Conservation (phyloP, 1,140 invertebrate genomes). For the Bombus balteatus region DNA sequence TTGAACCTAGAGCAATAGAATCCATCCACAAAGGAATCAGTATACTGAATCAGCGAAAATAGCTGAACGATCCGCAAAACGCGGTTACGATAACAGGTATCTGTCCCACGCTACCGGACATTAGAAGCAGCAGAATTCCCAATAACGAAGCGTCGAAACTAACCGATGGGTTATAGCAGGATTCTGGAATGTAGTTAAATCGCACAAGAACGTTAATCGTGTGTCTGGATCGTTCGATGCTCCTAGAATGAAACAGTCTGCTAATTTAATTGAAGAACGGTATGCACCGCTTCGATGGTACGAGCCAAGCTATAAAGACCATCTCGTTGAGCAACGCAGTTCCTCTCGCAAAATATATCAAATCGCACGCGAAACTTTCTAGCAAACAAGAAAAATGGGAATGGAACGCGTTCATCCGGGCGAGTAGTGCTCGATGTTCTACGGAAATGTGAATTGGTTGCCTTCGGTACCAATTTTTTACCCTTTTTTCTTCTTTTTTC, state of each 20-base stretch:
- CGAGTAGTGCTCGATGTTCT: constrained; percentile 49
- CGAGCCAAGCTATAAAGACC: neutral
- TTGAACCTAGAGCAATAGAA: no score
- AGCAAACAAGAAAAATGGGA: constrained; percentile 36
- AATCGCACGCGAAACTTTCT: constrained; percentile 23
- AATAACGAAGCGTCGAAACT: constrained; percentile 22
- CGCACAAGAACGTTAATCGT: neutral
- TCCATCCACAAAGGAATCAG: neutral
- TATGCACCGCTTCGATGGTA: neutral
- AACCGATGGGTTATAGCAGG: no score
- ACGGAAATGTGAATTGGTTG: constrained; percentile 44
- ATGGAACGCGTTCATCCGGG: constrained; percentile 46
- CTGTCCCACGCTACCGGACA: neutral
- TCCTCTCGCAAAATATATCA: constrained; percentile 11
- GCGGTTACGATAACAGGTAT: constrained; percentile 1
- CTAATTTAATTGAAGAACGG: constrained; percentile 33
- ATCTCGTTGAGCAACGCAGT: neutral
- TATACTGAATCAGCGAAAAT: neutral
- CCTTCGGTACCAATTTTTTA: neutral
- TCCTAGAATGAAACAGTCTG: constrained; percentile 12
- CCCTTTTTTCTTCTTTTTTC: constrained; percentile 17
- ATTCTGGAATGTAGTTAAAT: constrained; percentile 1
- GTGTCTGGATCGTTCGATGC: neutral
- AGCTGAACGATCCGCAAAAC: neutral
- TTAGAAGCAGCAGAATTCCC: neutral